phyloP scores from a whole-genome alignment of 2,888 invertebrate species.

The Cephus rjabovi region DNA sequence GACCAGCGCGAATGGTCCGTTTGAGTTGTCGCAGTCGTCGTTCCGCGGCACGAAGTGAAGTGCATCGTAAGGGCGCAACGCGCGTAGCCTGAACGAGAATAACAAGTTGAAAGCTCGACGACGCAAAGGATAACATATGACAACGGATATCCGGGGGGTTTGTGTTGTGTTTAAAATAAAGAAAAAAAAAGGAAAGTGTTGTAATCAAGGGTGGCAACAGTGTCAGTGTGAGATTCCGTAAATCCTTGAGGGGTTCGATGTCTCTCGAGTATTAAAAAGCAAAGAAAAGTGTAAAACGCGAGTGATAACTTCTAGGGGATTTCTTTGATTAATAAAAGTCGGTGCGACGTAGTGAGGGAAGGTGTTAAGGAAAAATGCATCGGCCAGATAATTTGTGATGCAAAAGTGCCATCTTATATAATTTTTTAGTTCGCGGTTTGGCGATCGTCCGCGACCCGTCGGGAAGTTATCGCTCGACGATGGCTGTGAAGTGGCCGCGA shows the following conservation, averaged over 20 bases:
- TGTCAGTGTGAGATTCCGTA: background rate
- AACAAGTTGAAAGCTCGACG: background rate
- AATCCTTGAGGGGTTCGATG: background rate
- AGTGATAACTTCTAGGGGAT: background rate
- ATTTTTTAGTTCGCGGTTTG: background rate
- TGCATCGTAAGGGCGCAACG: background rate
- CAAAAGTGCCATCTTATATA: background rate
- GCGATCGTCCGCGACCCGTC: conserved; percentile 1
- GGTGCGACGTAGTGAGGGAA: background rate
- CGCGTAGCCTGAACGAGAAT: background rate
- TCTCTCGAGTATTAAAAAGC: background rate
- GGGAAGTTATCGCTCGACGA: conserved; percentile 7
- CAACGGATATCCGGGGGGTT: background rate
- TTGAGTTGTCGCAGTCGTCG: conserved; percentile 18
- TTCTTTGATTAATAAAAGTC: background rate
- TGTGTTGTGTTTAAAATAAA: background rate
- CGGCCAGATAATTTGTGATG: background rate
- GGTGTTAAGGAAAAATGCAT: background rate
- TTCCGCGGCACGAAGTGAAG: conserved; percentile 17
- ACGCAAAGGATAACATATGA: background rate
- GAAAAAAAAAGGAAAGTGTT: background rate
- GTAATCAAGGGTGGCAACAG: background rate
- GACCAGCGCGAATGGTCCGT: conserved; percentile 23
- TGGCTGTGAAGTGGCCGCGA: conserved; percentile 36
- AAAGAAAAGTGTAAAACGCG: background rate